Percentiles rank a stretch among this genome's conserved stretches.
These are phyloP conservation scores for Isoperla grammatica DNA, from an alignment of 2,888 invertebrate genomes.

Conservation along the genomic window DNA sequence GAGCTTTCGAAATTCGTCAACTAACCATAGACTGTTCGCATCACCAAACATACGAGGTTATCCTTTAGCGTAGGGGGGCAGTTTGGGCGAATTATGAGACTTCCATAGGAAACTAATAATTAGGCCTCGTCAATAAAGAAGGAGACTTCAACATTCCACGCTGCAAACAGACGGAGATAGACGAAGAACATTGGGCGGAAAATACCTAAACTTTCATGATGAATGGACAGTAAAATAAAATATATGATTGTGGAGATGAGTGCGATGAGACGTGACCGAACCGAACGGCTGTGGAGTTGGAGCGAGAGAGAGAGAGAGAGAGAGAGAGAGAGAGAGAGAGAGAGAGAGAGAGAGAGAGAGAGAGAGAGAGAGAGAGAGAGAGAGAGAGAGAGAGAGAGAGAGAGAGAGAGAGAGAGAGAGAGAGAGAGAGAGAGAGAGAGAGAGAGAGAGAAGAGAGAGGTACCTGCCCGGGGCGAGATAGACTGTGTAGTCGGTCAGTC, in stretches of 20 bases:
- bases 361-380: no score
- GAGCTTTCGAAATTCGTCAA: slow-evolving; percentile 17
- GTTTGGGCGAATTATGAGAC: slow-evolving; percentile 5
- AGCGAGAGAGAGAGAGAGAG: slow-evolving; percentile 1
- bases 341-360: not conserved
- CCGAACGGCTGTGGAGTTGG: no score
- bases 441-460: not conserved
- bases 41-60: slow-evolving; percentile 12
- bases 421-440: slow-evolving; percentile 8
- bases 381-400: not conserved
- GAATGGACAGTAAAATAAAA: slow-evolving; percentile 15
- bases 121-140: slow-evolving; percentile 7
- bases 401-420: not conserved
- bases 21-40: slow-evolving; percentile 15
- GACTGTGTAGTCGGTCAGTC: slow-evolving; percentile 17
- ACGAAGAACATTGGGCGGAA: slow-evolving; percentile 1
- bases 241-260: slow-evolving; percentile 16
- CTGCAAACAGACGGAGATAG: not conserved
- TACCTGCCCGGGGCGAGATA: slow-evolving; percentile 3
- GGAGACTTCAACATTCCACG: not conserved
- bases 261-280: slow-evolving; percentile 16
- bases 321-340: not conserved
- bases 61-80: not conserved
- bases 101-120: slow-evolving; percentile 10
- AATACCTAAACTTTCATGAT: slow-evolving; percentile 12